Percentiles rank a stretch among this genome's conserved stretches.
phyloP scores from a whole-genome alignment of 2,113 vertebrate genomes.

The Gnathonemus echidnorhynchus region DNA sequence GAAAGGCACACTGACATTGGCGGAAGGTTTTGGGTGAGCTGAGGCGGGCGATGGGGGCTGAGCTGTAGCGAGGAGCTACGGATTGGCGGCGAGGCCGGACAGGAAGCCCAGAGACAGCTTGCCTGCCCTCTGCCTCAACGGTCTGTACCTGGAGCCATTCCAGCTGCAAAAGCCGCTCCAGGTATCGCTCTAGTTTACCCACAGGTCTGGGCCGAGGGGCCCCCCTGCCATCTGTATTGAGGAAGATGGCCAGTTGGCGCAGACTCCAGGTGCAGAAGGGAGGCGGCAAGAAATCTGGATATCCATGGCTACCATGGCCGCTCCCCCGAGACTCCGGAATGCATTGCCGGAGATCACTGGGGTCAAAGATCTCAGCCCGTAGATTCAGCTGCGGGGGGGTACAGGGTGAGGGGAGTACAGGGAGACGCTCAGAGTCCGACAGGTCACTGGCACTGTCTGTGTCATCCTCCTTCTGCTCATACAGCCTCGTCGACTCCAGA shows the following conservation, averaged over 20 bases:
- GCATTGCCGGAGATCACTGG: constrained; percentile 56
- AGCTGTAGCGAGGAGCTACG: constrained; percentile 57
- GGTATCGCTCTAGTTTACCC: constrained; percentile 70
- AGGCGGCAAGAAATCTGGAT: constrained; percentile 82
- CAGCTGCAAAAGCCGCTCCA: constrained; percentile 77
- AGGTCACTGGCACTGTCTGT: constrained; percentile 88
- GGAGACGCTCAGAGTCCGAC: constrained; percentile 85
- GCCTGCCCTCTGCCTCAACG: constrained; percentile 65
- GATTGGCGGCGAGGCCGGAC: constrained; percentile 45
- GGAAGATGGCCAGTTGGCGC: constrained; percentile 67
- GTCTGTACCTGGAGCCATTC: constrained; percentile 90
- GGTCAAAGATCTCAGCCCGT: constrained; percentile 81
- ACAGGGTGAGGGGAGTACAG: constrained; percentile 74
- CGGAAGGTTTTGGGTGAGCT: constrained; percentile 61
- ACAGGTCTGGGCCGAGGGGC: constrained; percentile 61
- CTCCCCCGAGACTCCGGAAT: constrained; percentile 47
- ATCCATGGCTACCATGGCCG: constrained; percentile 52
- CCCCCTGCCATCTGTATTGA: constrained; percentile 61
- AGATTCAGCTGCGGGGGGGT: constrained; percentile 83
- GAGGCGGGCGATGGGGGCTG: constrained; percentile 60
- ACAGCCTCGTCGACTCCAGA: constrained; percentile 43
- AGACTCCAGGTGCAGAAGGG: constrained; percentile 88
- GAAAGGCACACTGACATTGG: constrained; percentile 54
- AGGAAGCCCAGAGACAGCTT: constrained; percentile 10
- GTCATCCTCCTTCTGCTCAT: constrained; percentile 66